Conservation (phyloP, 2,888 invertebrate genomes). For the Strigamia maritima region DNA sequence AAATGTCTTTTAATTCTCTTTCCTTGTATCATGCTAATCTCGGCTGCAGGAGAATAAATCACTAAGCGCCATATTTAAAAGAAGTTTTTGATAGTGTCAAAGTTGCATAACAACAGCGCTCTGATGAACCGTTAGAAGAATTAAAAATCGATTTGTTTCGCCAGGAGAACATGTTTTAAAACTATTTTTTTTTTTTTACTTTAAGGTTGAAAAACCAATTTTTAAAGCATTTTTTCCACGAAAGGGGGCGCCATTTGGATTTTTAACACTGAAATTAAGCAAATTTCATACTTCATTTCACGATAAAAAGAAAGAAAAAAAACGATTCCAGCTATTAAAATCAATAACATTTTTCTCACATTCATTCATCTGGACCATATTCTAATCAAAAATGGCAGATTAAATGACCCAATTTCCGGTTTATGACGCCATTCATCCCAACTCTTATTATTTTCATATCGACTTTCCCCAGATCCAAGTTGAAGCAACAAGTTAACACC, state of each 20-base stretch:
- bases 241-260: too few relatives aligned
- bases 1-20: conserved; percentile 24
- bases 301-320: too few relatives aligned
- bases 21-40: conserved; percentile 12
- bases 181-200: not conserved
- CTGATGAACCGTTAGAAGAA: not conserved
- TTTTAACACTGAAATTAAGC: too few relatives aligned
- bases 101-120: not conserved
- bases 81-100: not conserved
- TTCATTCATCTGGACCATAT: not conserved
- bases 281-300: too few relatives aligned
- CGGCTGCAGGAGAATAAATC: conserved; percentile 1
- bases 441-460: not conserved
- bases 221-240: too few relatives aligned
- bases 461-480: not conserved
- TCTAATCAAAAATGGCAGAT: not conserved
- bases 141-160: conserved; percentile 5
- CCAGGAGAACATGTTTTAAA: not conserved
- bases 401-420: not conserved
- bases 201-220: not conserved
- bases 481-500: conserved; percentile 16
- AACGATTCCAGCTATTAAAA: not conserved
- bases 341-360: not conserved
- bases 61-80: not conserved
- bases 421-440: not conserved